phyloP scores from a whole-genome alignment of 2,888 invertebrate species.

The Tetropium fuscum region DNA sequence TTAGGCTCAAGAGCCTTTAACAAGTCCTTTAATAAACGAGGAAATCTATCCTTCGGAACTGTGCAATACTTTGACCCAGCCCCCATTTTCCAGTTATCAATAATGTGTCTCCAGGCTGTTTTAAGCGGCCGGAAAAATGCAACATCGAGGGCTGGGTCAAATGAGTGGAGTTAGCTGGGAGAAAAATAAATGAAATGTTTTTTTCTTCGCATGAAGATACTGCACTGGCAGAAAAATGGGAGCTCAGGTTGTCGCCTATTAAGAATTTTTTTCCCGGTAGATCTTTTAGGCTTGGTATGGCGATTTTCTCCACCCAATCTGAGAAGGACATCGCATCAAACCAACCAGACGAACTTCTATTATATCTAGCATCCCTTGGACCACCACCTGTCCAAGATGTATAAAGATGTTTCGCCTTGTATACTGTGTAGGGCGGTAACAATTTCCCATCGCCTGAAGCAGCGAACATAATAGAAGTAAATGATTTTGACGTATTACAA shows the following conservation, averaged over 20 bases:
- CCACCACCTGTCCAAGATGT: background rate
- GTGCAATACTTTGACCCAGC: constrained; percentile 11
- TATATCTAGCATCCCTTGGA: background rate
- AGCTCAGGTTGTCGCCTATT: constrained; percentile 13
- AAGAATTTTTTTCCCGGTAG: constrained; percentile 20
- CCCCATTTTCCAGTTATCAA: constrained; percentile 8
- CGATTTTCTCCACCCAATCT: constrained; percentile 14
- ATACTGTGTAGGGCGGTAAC: background rate
- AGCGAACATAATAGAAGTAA: too few species aligned
- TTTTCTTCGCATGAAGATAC: background rate
- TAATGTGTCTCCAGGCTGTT: constrained; percentile 11
- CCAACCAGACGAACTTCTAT: background rate
- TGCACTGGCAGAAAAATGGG: constrained; percentile 3
- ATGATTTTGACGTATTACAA: too few species aligned
- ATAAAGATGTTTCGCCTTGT: background rate
- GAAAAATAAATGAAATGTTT: constrained; percentile 24
- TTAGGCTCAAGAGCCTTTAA: background rate
- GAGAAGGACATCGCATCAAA: constrained; percentile 16
- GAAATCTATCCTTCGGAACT: constrained; percentile 16
- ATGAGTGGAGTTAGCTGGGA: constrained; percentile 20
- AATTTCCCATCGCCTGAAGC: too few species aligned
- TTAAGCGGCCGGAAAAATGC: constrained; percentile 23
- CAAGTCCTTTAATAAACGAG: constrained; percentile 6
- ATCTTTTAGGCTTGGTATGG: constrained; percentile 11
- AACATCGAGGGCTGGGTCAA: constrained; percentile 15